Evolutionary conservation across 2,797 vertebrate genomes (phyloP).

Genomic region (Coluber constrictor): DNA sequence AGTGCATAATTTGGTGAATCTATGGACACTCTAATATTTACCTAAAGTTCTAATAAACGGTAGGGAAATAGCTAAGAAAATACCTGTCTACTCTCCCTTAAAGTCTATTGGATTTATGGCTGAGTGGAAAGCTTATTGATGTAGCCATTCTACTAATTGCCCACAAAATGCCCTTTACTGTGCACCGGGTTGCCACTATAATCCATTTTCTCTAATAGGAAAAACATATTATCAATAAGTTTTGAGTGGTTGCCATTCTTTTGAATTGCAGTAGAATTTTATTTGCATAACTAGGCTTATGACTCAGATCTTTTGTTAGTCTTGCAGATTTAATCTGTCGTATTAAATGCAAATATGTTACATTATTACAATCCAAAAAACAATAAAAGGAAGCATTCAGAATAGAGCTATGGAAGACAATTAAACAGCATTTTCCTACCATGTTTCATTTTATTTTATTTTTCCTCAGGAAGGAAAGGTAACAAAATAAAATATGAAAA

Average conservation of each 20-base stretch:
- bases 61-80: background rate
- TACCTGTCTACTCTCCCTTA: background rate
- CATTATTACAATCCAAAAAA: background rate
- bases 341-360: constrained; percentile 23
- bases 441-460: background rate
- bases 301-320: constrained; percentile 1
- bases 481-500: background rate
- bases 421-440: background rate
- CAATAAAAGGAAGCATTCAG: constrained; percentile 11
- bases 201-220: constrained; percentile 36
- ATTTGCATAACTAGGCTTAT: constrained; percentile 17
- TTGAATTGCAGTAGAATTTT: constrained; percentile 20
- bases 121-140: constrained; percentile 27
- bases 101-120: constrained; percentile 30
- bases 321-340: background rate
- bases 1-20: background rate
- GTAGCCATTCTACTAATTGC: constrained; percentile 26
- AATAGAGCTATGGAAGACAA: background rate
- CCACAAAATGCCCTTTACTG: constrained; percentile 28
- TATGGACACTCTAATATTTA: background rate
- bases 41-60: background rate
- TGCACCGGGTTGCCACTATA: constrained; percentile 24
- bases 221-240: constrained; percentile 14
- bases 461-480: background rate
- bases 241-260: background rate